Percentiles rank a stretch among this genome's conserved stretches.
Conservation (phyloP, 2,888 invertebrate species). For the Drosophila anomelani region DNA sequence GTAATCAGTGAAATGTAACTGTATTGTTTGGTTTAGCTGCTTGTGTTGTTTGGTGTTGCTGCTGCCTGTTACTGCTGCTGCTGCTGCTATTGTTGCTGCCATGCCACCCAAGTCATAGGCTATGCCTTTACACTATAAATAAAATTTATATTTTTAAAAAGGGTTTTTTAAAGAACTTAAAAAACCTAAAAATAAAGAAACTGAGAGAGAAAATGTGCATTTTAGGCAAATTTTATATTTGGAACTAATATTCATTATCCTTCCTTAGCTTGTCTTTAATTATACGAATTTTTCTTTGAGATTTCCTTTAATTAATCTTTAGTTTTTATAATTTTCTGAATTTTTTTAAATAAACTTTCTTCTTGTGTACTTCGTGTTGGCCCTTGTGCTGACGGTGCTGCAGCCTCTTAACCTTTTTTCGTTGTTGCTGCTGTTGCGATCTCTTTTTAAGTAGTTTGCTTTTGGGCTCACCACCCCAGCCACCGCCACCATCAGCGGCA, state of each 20-base stretch:
- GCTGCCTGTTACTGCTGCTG: constrained; percentile 2
- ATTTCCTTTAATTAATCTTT: background rate
- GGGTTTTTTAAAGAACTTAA: background rate
- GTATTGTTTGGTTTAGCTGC: constrained; percentile 68
- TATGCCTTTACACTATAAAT: background rate
- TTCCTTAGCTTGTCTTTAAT: background rate
- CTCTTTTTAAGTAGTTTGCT: constrained; percentile 78
- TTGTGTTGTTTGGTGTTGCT: constrained; percentile 34
- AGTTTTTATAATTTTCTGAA: background rate
- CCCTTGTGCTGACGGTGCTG: constrained; percentile 47
- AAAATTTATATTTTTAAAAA: background rate
- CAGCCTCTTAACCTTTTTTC: constrained; percentile 68
- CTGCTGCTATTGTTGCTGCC: constrained; percentile 42
- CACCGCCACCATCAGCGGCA: constrained; percentile 6
- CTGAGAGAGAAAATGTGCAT: too few relatives aligned
- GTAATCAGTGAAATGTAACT: constrained; percentile 81
- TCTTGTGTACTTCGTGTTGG: background rate
- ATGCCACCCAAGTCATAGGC: constrained; percentile 62
- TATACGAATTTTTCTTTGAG: fast-evolving
- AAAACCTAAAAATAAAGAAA: background rate
- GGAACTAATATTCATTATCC: too few relatives aligned
- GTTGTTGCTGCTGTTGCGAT: constrained; percentile 61
- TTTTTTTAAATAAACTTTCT: background rate
- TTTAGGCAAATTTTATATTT: too few relatives aligned
- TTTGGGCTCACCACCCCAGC: constrained; percentile 59